These are phyloP conservation scores for Tetragnatha versicolor DNA, from an alignment of 1,140 invertebrate genomes.

Conservation along the genomic window DNA sequence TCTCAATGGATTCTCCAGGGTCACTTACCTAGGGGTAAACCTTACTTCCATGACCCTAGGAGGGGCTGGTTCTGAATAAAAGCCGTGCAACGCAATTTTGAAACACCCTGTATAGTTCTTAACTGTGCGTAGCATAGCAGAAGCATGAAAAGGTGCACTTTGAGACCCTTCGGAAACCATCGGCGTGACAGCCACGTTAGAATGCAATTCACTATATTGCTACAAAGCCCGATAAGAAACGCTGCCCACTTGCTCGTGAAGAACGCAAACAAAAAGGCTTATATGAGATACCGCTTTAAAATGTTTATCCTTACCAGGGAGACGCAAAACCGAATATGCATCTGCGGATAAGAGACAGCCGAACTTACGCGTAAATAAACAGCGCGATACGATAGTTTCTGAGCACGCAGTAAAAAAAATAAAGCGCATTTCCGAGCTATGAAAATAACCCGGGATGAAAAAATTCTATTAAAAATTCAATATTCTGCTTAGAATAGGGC, in stretches of 20 bases:
- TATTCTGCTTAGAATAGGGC: conserved; percentile 13
- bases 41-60: too few species aligned
- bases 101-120: too few species aligned
- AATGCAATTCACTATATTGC: too few species aligned
- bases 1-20: too few species aligned
- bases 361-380: conserved; percentile 12
- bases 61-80: too few species aligned
- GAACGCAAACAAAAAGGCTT: background rate
- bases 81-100: too few species aligned
- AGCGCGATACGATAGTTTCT: background rate
- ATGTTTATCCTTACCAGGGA: background rate
- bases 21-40: too few species aligned
- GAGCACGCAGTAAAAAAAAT: background rate
- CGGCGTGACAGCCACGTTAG: too few species aligned
- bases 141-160: too few species aligned
- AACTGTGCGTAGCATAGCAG: too few species aligned
- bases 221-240: background rate
- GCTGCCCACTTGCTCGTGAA: background rate
- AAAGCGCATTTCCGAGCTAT: background rate
- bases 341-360: background rate
- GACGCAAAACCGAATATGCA: background rate
- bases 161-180: too few species aligned
- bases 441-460: conserved; percentile 22
- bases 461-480: conserved; percentile 37
- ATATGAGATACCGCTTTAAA: background rate